These are phyloP conservation scores for Dolichallabes microphthalmus DNA, from an alignment of 2,113 vertebrate species.

Conservation along the genomic window DNA sequence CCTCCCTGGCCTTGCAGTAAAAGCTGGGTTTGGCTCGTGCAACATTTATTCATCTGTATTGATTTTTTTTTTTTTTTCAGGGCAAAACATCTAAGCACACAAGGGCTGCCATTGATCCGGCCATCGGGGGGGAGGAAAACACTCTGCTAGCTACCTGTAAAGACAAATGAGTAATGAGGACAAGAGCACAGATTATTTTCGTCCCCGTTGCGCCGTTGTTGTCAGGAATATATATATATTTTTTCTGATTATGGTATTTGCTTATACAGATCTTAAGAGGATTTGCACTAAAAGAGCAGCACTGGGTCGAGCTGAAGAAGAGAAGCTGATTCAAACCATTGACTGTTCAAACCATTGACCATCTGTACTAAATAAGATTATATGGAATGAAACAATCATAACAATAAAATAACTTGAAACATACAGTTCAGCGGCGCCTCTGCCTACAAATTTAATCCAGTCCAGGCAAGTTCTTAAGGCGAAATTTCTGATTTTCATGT, in stretches of 20 bases:
- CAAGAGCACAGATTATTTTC: not conserved
- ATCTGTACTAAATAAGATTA: not conserved
- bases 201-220: not conserved
- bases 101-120: constrained; percentile 28
- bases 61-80: constrained; percentile 43
- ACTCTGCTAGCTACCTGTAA: not conserved
- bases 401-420: not conserved
- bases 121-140: not conserved
- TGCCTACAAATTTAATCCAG: too few relatives aligned
- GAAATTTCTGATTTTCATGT: too few relatives aligned
- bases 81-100: constrained; percentile 8
- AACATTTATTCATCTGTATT: constrained; percentile 52
- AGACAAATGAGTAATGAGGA: constrained; percentile 12
- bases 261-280: constrained; percentile 17
- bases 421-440: not conserved
- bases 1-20: not conserved
- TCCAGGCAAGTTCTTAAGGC: too few relatives aligned
- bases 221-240: not conserved
- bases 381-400: too few relatives aligned
- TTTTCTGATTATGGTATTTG: constrained; percentile 1
- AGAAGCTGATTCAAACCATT: not conserved
- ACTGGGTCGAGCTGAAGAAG: not conserved
- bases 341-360: not conserved
- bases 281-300: not conserved
- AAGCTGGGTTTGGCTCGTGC: constrained; percentile 50